Evolutionary conservation across 1,140 invertebrate genomes (phyloP), one percentile per base, ranked within the genome.

Genomic region (Whitmania pigra): DNA sequence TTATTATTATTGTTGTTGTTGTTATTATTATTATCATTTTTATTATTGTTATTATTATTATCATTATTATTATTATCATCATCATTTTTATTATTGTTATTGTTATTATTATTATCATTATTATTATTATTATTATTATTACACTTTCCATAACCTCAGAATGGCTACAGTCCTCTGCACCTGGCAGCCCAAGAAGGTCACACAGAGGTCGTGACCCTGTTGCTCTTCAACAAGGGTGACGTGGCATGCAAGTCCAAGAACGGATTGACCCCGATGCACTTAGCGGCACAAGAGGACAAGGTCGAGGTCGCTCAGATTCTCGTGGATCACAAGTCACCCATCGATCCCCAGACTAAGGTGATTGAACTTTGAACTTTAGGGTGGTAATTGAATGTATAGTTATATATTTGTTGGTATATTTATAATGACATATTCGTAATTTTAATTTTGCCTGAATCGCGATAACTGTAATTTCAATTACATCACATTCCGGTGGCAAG

Each of bases 281-380:
- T 98, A 53, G 92, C 93, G 73, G 87, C 93, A 63, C 93, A 94
- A 81, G 94, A 98, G 83, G 95, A 99, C 79, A 87, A 89, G 75
- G 93, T 97, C 0, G 88, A 90, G 72, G 93, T 97, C 9, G 95
- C 94, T 7, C 88, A 91, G 76, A 87, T 96, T 67, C 83, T 98
- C 29, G 87, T 92, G 31, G 94, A 94, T 80, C 90, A 93, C 80
- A 88, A 88, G 0, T 91, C 93, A 55, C 87, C 94, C 78, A 87
- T 94, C 68, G 90, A 94, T 78, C 87, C 89, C 66, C 87, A 88
- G 78, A 95, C 93, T 25, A 70, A 70, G 69, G 69, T 70, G 49
- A 36, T n/a, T 43, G 18, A 13, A 7, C 31, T 67, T 57, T 57
- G 54, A 57, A 20, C 20, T 57, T 57, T 57, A 25, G 20, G 20